A percentile compares a stretch with the other conserved stretches of the same genome.
phyloP scores from a whole-genome alignment of 2,797 vertebrate species.

The Hipposideros larvatus region DNA sequence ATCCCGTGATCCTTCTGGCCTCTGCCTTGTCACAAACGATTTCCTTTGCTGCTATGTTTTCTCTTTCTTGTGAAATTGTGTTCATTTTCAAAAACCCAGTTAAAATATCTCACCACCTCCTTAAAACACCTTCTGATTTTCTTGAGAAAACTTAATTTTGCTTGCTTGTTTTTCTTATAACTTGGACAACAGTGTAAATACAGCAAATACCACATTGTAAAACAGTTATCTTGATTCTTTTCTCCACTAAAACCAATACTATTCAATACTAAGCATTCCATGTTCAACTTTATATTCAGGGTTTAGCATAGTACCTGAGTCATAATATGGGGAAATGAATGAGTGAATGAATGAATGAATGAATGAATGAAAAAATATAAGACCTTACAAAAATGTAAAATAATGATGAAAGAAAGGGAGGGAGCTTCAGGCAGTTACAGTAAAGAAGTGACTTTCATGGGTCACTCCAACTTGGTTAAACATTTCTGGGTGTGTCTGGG shows the following conservation, averaged over 20 bases:
- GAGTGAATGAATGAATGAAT: background rate
- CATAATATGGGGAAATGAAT: background rate
- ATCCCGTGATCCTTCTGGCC: background rate
- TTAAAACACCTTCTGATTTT: background rate
- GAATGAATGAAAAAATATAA: background rate
- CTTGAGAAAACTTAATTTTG: background rate
- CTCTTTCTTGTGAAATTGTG: background rate
- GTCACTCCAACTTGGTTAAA: background rate
- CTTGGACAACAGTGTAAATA: background rate
- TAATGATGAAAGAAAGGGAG: background rate
- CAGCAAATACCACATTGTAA: background rate
- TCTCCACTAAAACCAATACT: background rate
- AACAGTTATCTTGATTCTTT: background rate
- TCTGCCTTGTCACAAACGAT: fast-evolving
- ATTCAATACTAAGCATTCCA: background rate
- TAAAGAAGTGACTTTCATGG: background rate
- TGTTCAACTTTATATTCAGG: background rate
- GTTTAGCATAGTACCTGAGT: background rate
- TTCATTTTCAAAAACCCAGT: background rate
- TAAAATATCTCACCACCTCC: background rate
- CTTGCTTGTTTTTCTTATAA: background rate
- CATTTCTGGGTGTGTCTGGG: background rate
- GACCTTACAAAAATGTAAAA: background rate
- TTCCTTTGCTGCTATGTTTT: background rate
- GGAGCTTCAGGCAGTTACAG: fast-evolving